Percentiles rank a stretch among this genome's conserved stretches.
phyloP scores from a whole-genome alignment of 1,140 invertebrate species.

The Helicoverpa zea region DNA sequence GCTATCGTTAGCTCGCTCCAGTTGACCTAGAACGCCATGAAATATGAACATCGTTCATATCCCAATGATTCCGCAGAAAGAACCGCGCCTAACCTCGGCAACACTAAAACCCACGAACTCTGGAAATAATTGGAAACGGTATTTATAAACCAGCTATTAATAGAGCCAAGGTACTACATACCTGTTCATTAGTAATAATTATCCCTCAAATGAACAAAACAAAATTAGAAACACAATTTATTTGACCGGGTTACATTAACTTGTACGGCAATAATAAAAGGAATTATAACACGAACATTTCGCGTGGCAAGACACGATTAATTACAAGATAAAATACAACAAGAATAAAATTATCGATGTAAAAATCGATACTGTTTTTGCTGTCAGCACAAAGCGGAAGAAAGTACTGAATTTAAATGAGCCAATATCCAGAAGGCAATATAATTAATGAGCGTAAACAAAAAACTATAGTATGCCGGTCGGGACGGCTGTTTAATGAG shows the following conservation, averaged over 20 bases:
- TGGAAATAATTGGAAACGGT: slow-evolving; percentile 24
- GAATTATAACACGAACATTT: slow-evolving; percentile 32
- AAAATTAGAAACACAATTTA: slow-evolving; percentile 29
- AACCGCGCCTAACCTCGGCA: not conserved
- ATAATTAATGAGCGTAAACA: slow-evolving; percentile 42
- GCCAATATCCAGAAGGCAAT: slow-evolving; percentile 29
- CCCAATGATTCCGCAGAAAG: slow-evolving; percentile 37
- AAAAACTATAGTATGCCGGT: slow-evolving; percentile 27
- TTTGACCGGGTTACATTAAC: not conserved
- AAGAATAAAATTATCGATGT: slow-evolving; percentile 31
- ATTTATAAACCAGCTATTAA: slow-evolving; percentile 36
- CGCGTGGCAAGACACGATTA: slow-evolving; percentile 41
- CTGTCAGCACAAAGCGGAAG: slow-evolving; percentile 9
- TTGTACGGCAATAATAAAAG: slow-evolving; percentile 35
- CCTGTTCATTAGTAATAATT: slow-evolving; percentile 10
- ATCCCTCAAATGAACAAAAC: slow-evolving; percentile 7
- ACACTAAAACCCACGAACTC: slow-evolving; percentile 34
- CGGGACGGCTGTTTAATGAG: slow-evolving; percentile 39
- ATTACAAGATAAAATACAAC: slow-evolving; percentile 39
- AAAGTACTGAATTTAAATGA: slow-evolving; percentile 38
- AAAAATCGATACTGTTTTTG: slow-evolving; percentile 32
- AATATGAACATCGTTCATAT: slow-evolving; percentile 44
- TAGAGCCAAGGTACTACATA: not conserved
- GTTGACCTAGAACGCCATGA: slow-evolving; percentile 41
- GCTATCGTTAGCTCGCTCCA: slow-evolving; percentile 36